Evolutionary conservation across 30 jellyfish, hydroid and myxozoan species (phyloP).

Genomic region (Clytia hemisphaerica): DNA sequence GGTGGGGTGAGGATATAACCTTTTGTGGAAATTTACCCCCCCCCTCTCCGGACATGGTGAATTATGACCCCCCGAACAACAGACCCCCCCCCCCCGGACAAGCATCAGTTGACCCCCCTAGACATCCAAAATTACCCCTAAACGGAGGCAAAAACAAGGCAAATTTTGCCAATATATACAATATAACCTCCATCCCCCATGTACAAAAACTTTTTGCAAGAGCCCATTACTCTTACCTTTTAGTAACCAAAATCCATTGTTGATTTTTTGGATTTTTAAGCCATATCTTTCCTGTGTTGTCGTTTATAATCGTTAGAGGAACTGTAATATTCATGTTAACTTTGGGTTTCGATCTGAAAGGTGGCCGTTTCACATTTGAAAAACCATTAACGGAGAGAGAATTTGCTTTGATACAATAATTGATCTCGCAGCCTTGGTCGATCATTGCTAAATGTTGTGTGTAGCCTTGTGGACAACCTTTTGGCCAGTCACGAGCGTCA

Average conservation of each 20-base stretch:
- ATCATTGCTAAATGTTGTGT: slow-evolving; percentile 67
- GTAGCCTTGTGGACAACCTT: slow-evolving; percentile 58
- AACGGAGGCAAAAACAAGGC: too few relatives aligned
- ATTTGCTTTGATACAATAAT: slow-evolving; percentile 57
- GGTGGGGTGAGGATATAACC: too few relatives aligned
- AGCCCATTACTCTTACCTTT: too few relatives aligned
- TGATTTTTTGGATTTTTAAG: slow-evolving; percentile 34
- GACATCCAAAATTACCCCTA: too few relatives aligned
- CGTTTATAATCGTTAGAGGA: slow-evolving; percentile 54
- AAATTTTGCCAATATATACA: too few relatives aligned
- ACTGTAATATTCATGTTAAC: slow-evolving; percentile 44
- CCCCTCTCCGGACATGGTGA: too few relatives aligned
- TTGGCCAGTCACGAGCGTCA: slow-evolving; percentile 76
- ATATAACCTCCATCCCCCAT: too few relatives aligned
- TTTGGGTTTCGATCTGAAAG: slow-evolving; percentile 48
- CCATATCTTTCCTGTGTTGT: slow-evolving; percentile 50
- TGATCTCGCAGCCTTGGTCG: slow-evolving; percentile 50
- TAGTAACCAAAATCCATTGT: slow-evolving; percentile 45
- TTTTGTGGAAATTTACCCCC: too few relatives aligned
- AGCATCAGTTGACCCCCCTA: too few relatives aligned
- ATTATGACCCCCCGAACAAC: too few relatives aligned
- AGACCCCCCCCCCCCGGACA: too few relatives aligned
- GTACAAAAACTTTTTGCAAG: too few relatives aligned
- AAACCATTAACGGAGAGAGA: slow-evolving; percentile 51
- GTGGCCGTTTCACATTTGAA: slow-evolving; percentile 53